A percentile compares a stretch with the other conserved stretches of the same genome.
Evolutionary conservation across 1,140 invertebrate species (phyloP).

Genomic region (Brachionus calyciflorus): DNA sequence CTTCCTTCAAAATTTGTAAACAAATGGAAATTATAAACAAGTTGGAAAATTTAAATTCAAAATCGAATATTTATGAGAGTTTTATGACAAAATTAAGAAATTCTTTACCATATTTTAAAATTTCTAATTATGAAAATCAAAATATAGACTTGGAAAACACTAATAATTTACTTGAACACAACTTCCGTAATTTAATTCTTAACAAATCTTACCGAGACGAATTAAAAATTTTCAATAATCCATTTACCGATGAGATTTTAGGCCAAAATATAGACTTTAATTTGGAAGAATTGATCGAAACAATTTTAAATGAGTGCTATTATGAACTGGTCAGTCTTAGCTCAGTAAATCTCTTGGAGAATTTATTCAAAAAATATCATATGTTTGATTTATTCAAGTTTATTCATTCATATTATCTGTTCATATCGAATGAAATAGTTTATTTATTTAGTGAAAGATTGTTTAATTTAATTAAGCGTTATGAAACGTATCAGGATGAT

Average conservation of each 20-base stretch:
- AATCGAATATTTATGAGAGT: conserved; percentile 8
- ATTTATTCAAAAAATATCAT: conserved; percentile 34
- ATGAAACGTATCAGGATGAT: conserved; percentile 44
- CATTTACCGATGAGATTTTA: neutral
- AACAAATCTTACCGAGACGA: neutral
- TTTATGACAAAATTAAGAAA: neutral
- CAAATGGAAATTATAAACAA: conserved; percentile 16
- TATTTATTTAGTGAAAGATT: conserved; percentile 37
- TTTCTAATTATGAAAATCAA: no score
- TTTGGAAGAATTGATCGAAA: neutral
- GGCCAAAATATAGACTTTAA: conserved; percentile 27
- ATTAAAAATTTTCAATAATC: neutral
- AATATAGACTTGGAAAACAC: no score
- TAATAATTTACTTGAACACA: neutral
- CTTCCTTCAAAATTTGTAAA: conserved; percentile 40
- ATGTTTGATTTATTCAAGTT: conserved; percentile 31
- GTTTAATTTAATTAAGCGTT: conserved; percentile 22
- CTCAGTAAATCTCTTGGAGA: conserved; percentile 15
- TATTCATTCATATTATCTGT: conserved; percentile 43
- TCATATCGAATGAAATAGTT: conserved; percentile 44
- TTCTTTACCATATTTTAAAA: neutral
- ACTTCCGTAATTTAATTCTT: neutral
- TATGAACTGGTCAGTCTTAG: neutral
- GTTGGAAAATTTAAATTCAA: neutral
- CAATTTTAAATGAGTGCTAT: neutral